Evolutionary conservation across 2,888 invertebrate species (phyloP), one percentile per base, ranked within the genome.

Genomic region (Acleris laterana): DNA sequence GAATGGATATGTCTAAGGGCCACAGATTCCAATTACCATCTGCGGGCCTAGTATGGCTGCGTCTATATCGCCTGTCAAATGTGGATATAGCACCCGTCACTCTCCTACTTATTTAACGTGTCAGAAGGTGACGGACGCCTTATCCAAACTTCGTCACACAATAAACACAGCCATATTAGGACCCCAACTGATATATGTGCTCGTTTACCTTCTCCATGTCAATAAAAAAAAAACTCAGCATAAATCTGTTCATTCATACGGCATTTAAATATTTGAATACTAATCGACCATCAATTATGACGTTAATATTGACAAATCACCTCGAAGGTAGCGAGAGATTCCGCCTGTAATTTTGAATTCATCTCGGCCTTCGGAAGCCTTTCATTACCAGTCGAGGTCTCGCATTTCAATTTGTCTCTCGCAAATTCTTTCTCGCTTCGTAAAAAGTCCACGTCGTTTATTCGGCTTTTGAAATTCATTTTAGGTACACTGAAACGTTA

Each of bases 361-460:
- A 9, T 62, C 53, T 66, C 53, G 20, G n/a, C 52, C 49, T n/a
- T 56, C 64, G 22, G 48, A 44, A 48, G 50, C 53, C 60, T 68
- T 68, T 68, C 68, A 71, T 71, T 71, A 44, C n/a, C 63, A 17
- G 50, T 42, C 65, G 63, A 64, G 57, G 49, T 32, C 50, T 64
- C 59, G 71, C 68, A 68, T 73, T 68, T 70, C 70, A 72, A 74
- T 72, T 72, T 72, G 68, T 69, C 70, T 65, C 69, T 68, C 65
- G 68, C 68, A 72, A 73, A 69, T 72, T 69, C 64, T 56, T 67
- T 68, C 67, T 69, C 53, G 60, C 52, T 62, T 49, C 52, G 55
- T 63, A 44, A 65, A 62, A 61, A 62, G 51, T 49, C 61, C 56
- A 7, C 58, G 51, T 11, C 20, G 49, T 49, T 62, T 55, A 53